These are phyloP conservation scores for Centroberyx gerrardi DNA, from an alignment of 2,797 vertebrate species.

Conservation along the genomic window DNA sequence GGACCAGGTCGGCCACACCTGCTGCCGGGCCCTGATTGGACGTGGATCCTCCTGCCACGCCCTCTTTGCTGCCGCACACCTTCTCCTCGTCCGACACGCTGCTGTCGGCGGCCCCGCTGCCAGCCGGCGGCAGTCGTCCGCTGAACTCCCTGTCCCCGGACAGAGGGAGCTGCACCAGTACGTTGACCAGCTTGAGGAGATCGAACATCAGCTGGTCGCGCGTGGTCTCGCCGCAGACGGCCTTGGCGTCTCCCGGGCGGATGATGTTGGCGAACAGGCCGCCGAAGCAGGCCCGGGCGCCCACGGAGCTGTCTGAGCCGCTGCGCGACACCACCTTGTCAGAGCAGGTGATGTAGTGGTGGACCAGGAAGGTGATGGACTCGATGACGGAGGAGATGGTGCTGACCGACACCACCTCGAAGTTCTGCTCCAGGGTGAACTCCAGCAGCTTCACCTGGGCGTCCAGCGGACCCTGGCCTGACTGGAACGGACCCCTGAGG, in stretches of 20 bases:
- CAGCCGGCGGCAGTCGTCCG: slow-evolving; percentile 88
- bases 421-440: slow-evolving; percentile 98
- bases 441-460: slow-evolving; percentile 98
- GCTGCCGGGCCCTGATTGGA: slow-evolving; percentile 89
- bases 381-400: slow-evolving; percentile 97
- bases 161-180: slow-evolving; percentile 95
- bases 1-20: slow-evolving; percentile 95
- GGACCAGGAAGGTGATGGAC: slow-evolving; percentile 97
- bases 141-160: slow-evolving; percentile 96
- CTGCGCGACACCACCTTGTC: slow-evolving; percentile 98
- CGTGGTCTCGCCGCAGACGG: slow-evolving; percentile 96
- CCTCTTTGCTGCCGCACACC: slow-evolving; percentile 96
- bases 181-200: slow-evolving; percentile 96
- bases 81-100: slow-evolving; percentile 98
- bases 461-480: slow-evolving; percentile 96
- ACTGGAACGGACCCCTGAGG: slow-evolving; percentile 95
- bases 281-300: slow-evolving; percentile 97
- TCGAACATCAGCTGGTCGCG: slow-evolving; percentile 99
- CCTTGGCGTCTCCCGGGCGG: slow-evolving; percentile 96
- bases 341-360: slow-evolving; percentile 98
- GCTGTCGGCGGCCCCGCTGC: slow-evolving; percentile 90
- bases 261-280: slow-evolving; percentile 99
- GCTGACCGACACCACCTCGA: slow-evolving; percentile 96
- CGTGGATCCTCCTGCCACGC: slow-evolving; percentile 85
- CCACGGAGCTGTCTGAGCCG: slow-evolving; percentile 96